Evolutionary conservation across 2,797 vertebrate species (phyloP).

Genomic region (Alcedo quadribrachys): DNA sequence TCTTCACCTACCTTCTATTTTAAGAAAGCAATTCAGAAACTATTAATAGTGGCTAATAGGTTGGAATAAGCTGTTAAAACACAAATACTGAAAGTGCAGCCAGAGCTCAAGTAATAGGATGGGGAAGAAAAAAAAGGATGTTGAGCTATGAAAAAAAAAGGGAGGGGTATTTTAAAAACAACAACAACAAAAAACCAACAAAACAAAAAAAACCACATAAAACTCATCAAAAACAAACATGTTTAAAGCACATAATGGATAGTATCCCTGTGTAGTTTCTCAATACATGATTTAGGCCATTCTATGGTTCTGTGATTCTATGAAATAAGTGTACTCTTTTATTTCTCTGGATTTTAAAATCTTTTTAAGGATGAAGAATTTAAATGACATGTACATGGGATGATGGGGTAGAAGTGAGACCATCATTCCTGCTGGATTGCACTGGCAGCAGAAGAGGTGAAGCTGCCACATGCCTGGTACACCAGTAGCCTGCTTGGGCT

Average conservation of each 20-base stretch:
- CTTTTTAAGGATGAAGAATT: neutral
- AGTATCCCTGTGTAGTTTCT: neutral
- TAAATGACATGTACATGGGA: neutral
- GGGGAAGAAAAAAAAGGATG: neutral
- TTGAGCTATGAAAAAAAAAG: neutral
- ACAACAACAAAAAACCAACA: neutral
- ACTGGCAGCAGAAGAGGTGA: neutral
- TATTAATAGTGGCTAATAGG: neutral
- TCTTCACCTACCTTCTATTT: neutral
- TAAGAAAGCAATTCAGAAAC: neutral
- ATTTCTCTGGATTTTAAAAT: neutral
- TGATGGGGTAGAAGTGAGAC: neutral
- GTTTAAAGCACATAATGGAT: neutral
- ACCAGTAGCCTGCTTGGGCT: neutral
- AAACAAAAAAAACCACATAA: neutral
- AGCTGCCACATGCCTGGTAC: neutral
- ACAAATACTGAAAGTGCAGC: neutral
- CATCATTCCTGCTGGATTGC: accelerated
- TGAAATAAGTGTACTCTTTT: neutral
- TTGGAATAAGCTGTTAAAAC: slow-evolving; percentile 6
- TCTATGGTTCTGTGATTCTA: no score
- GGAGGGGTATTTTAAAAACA: neutral
- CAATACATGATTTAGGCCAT: neutral
- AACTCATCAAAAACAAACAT: neutral
- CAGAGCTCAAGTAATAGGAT: neutral